Evolutionary conservation across 2,888 invertebrate species (phyloP).

Genomic region (Agrypnus murinus): DNA sequence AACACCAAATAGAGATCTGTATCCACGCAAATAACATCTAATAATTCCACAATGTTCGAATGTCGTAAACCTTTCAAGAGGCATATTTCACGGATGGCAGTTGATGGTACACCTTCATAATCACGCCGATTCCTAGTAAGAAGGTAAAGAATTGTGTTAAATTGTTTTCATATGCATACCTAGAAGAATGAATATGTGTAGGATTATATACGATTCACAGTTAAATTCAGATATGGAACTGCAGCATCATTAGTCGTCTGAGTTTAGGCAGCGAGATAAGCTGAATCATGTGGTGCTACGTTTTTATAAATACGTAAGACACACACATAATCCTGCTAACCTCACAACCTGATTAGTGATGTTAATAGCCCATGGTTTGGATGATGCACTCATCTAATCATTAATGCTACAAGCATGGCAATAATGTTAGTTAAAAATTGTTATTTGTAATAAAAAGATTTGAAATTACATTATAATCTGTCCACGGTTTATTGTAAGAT

Average conservation of each 20-base stretch:
- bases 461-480: too few relatives aligned
- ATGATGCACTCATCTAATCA: not conserved
- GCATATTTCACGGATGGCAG: constrained; percentile 97
- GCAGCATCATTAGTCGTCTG: constrained; percentile 12
- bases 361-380: constrained; percentile 38
- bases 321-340: constrained; percentile 75
- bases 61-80: constrained; percentile 92
- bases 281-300: constrained; percentile 86
- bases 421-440: constrained; percentile 16
- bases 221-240: not conserved
- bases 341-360: constrained; percentile 54
- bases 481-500: too few relatives aligned
- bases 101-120: constrained; percentile 97
- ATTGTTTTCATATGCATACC: too few relatives aligned
- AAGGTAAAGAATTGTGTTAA: constrained; percentile 12
- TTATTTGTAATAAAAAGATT: not conserved
- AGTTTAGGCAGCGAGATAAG: constrained; percentile 72
- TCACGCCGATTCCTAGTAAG: constrained; percentile 71
- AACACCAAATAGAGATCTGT: constrained; percentile 94
- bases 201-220: too few relatives aligned
- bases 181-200: too few relatives aligned
- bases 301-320: constrained; percentile 72
- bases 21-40: constrained; percentile 91
- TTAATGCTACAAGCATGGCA: constrained; percentile 5
- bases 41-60: constrained; percentile 90